These are phyloP conservation scores for Noctuana brunneofusca DNA, from an alignment of 2,888 invertebrate genomes.

Conservation along the genomic window DNA sequence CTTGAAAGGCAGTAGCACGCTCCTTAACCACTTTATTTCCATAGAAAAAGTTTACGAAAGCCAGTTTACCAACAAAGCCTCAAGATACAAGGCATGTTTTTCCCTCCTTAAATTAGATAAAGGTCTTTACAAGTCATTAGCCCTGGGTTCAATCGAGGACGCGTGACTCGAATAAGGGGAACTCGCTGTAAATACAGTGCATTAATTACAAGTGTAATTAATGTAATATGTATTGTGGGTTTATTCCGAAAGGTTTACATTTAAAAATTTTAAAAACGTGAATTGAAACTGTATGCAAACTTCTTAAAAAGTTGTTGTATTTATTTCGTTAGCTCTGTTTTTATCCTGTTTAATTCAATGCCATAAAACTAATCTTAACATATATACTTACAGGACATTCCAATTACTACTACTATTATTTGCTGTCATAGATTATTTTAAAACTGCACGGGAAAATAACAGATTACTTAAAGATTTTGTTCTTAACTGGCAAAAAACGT, in stretches of 20 bases:
- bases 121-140: constrained; percentile 38
- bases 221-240: no score
- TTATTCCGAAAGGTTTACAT: background rate
- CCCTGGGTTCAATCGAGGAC: constrained; percentile 32
- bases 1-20: background rate
- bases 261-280: background rate
- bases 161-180: constrained; percentile 33
- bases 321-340: no score
- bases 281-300: no score
- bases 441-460: background rate
- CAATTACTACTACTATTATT: no score
- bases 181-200: background rate
- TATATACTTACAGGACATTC: no score
- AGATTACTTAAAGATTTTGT: background rate
- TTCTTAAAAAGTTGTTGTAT: no score
- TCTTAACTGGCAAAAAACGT: background rate
- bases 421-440: background rate
- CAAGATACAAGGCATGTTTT: constrained; percentile 22
- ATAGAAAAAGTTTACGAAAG: constrained; percentile 9
- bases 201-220: background rate
- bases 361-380: no score
- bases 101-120: constrained; percentile 29
- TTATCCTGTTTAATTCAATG: no score
- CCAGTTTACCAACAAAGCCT: constrained; percentile 11
- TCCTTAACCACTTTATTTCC: constrained; percentile 7